A percentile compares a stretch with the other conserved stretches of the same genome.
phyloP scores from a whole-genome alignment of 1,140 invertebrate genomes.

The Dufourea novaeangliae region DNA sequence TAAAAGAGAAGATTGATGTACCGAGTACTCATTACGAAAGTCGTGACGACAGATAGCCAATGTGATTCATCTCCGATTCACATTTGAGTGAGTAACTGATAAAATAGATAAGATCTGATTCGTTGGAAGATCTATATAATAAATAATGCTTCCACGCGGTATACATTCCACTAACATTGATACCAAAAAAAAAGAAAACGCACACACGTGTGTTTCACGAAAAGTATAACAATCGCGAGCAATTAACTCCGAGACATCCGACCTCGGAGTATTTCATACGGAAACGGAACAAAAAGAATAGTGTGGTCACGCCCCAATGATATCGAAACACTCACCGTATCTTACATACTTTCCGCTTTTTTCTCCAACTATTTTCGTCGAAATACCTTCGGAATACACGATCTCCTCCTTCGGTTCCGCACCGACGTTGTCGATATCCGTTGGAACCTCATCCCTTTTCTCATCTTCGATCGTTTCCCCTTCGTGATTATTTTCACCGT shows the following conservation, averaged over 20 bases:
- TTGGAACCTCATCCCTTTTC: neutral
- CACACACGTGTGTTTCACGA: neutral
- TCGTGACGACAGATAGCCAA: conserved; percentile 9
- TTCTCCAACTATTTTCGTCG: conserved; percentile 32
- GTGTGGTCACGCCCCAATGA: conserved; percentile 76
- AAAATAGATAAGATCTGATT: conserved; percentile 68
- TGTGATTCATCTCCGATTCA: conserved; percentile 73
- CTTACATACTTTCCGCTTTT: conserved; percentile 73
- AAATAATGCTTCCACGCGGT: neutral
- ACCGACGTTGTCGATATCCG: neutral
- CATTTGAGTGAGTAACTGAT: conserved; percentile 72
- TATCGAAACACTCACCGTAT: conserved; percentile 77
- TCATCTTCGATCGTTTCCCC: neutral
- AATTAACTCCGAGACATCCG: neutral
- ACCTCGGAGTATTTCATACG: neutral
- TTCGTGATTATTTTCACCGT: neutral
- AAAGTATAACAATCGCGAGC: neutral
- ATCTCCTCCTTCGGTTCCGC: neutral
- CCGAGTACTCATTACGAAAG: conserved; percentile 16
- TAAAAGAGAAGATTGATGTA: neutral
- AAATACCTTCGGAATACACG: conserved; percentile 17
- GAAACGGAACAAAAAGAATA: conserved; percentile 8
- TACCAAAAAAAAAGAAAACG: neutral
- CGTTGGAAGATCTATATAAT: conserved; percentile 4
- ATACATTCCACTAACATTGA: neutral